Evolutionary conservation across 2,113 vertebrate genomes (phyloP), one percentile per base, ranked within the genome.

Genomic region (Montifringilla adamsi): DNA sequence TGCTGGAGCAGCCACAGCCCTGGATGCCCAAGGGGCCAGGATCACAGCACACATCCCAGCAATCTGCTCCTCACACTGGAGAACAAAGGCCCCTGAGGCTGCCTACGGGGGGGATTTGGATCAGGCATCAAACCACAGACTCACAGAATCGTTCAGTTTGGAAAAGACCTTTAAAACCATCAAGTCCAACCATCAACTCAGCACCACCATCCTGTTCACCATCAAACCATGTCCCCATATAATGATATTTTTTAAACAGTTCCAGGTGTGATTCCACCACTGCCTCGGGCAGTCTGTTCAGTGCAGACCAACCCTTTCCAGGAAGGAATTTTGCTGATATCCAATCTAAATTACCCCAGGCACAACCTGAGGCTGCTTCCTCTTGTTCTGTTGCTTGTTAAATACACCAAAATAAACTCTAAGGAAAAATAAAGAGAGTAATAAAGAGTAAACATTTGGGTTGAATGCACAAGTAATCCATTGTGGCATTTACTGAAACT

Each of bases 141-240:
- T 58, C 67, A 27, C 50, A 50, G 26, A 33, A 37, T 31, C 0
- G 0, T 37, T 43, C 14, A 1, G 4, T 30, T 56, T 35, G 43
- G 58, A 49, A 64, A 64, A 41, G 13, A 19, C 59, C 21, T 41
- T 33, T 35, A 19, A 43, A 39, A 31, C 14, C 41, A 56, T 35
- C 17, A 13, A 28, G 22, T 58, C 22, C 50, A 43, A 10, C 14
- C 50, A 49, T 31, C 24, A 35, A 10, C 10, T 72, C n/a, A 56
- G 43, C 75, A 35, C 26, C 14, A 22, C 35, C 43, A 26, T 39
- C n/a, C 17, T n/a, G 5, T 41, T 63, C 43, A 49, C 35, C 49
- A 27, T 8, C 44, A 66, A 31, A 66, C 44, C 6, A 5, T 16
- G 22, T 23, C 22, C 59, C 20, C 22, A 24, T 5, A 58, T 9